phyloP scores from a whole-genome alignment of 2,113 vertebrate species.

The Centropus bengalensis region DNA sequence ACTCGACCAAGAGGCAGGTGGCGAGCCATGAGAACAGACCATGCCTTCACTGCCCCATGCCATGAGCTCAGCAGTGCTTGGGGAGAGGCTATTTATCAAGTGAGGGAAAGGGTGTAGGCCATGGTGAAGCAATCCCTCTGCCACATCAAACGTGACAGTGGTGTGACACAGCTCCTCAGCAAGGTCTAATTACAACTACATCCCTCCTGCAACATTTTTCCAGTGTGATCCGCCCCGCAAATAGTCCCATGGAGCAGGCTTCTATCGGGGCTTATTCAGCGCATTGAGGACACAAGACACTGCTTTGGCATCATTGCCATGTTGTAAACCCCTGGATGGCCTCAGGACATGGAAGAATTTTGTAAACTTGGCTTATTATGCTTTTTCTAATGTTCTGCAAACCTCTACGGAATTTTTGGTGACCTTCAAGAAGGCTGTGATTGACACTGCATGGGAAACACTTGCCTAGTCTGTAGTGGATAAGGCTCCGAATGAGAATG shows the following conservation, averaged over 20 bases:
- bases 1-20: rapidly evolving
- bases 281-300: background rate
- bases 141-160: background rate
- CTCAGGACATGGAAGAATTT: background rate
- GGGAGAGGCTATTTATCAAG: background rate
- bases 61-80: background rate
- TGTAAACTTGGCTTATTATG: background rate
- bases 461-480: background rate
- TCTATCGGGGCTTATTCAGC: background rate
- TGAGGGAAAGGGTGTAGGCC: background rate
- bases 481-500: background rate
- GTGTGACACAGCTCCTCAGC: background rate
- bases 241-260: background rate
- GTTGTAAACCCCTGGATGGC: background rate
- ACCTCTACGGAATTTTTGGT: background rate
- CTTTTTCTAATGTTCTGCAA: background rate
- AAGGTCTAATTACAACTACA: background rate
- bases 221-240: background rate
- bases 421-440: background rate
- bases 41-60: background rate
- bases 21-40: rapidly evolving
- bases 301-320: background rate
- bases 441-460: background rate
- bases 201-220: background rate
- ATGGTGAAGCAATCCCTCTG: background rate